These are phyloP conservation scores for Marronus borbonicus DNA, from an alignment of 2,888 invertebrate genomes.

Conservation along the genomic window DNA sequence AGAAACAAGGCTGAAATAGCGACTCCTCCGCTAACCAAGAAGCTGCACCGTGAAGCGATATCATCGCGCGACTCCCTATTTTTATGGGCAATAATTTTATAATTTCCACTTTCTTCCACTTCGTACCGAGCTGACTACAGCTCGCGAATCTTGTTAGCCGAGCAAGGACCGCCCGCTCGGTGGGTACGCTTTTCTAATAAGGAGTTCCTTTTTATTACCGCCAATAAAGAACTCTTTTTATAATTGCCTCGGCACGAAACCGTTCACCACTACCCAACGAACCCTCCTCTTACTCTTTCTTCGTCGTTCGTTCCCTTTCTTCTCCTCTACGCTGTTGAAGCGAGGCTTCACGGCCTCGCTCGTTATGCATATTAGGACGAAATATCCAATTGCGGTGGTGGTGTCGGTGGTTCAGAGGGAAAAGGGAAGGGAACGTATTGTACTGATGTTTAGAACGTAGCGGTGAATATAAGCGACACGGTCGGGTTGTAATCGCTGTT, in stretches of 20 bases:
- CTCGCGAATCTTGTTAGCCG: constrained; percentile 12
- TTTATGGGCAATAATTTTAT: constrained; percentile 46
- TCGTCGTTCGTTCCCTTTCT: background rate
- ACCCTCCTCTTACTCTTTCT: constrained; percentile 1
- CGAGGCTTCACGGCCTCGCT: constrained; percentile 17
- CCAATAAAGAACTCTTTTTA: constrained; percentile 46
- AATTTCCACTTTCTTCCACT: constrained; percentile 37
- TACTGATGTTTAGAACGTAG: background rate
- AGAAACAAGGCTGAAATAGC: background rate
- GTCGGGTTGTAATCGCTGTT: background rate
- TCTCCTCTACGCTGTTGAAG: background rate
- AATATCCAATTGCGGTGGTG: constrained; percentile 12
- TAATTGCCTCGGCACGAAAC: constrained; percentile 39
- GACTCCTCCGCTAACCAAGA: background rate
- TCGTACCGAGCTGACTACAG: background rate
- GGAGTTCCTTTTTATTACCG: constrained; percentile 43
- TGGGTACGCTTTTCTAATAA: constrained; percentile 36
- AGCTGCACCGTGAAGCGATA: constrained; percentile 13
- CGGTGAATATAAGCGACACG: background rate
- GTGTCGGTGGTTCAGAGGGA: background rate
- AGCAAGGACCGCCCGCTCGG: background rate
- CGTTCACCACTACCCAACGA: background rate
- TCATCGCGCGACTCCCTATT: constrained; percentile 25
- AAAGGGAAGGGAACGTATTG: background rate
- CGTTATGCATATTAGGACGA: constrained; percentile 32